A percentile compares a stretch with the other conserved stretches of the same genome.
Evolutionary conservation across 1,140 invertebrate genomes (phyloP).

Genomic region (Heterodera carotae): DNA sequence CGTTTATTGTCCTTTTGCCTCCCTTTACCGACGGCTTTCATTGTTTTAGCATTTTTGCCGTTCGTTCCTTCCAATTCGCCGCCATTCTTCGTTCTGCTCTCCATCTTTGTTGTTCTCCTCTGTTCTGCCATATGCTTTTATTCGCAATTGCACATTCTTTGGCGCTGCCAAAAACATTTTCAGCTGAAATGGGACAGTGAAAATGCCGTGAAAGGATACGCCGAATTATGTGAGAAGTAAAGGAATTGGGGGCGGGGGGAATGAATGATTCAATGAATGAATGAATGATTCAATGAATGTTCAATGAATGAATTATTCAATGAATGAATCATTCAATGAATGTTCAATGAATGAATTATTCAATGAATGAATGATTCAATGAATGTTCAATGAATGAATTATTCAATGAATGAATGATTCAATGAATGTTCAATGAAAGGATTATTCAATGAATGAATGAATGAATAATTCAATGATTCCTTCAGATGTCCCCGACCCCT

Average conservation of each 20-base stretch:
- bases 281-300: not conserved
- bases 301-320: not conserved
- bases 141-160: not conserved
- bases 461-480: not conserved
- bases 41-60: not conserved
- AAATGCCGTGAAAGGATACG: not conserved
- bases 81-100: not conserved
- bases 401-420: not conserved
- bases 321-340: too few relatives aligned
- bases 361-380: too few relatives aligned
- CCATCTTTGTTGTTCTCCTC: not conserved
- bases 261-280: too few relatives aligned
- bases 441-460: not conserved
- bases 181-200: not conserved
- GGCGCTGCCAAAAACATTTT: conserved; percentile 3
- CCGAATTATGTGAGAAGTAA: conserved; percentile 1
- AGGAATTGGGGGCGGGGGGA: not conserved
- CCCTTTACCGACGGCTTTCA: not conserved
- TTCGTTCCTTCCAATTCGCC: not conserved
- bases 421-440: too few relatives aligned
- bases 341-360: not conserved
- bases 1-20: too few relatives aligned
- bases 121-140: not conserved
- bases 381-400: not conserved
- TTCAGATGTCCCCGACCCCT: not conserved